phyloP scores from a whole-genome alignment of 2,113 vertebrate genomes.

The Peromyscus polionotus region DNA sequence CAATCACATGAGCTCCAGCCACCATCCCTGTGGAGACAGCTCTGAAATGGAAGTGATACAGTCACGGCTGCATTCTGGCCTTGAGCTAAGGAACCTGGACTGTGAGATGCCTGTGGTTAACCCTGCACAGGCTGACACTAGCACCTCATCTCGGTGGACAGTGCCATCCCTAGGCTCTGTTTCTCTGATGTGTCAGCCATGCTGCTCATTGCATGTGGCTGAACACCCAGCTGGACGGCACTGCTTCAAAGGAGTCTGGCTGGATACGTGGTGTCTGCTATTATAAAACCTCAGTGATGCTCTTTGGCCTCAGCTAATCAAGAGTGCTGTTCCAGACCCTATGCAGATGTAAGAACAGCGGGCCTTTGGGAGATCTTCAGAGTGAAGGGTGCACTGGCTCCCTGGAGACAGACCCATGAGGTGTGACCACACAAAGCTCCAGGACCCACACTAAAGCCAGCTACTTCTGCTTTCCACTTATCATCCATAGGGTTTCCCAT shows the following conservation, averaged over 20 bases:
- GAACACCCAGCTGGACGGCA: not conserved
- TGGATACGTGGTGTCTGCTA: not conserved
- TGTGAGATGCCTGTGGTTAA: rapidly evolving
- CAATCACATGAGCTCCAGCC: rapidly evolving
- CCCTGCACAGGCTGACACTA: no score
- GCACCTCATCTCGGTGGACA: not conserved
- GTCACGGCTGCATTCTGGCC: rapidly evolving
- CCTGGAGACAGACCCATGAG: not conserved
- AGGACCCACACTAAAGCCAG: not conserved
- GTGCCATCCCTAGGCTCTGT: not conserved
- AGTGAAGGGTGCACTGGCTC: not conserved
- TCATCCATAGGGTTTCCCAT: not conserved
- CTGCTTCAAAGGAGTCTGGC: not conserved
- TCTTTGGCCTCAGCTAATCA: not conserved
- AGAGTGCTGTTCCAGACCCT: no score
- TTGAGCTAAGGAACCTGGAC: not conserved
- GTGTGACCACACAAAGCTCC: not conserved
- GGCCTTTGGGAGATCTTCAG: not conserved
- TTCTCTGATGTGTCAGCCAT: not conserved
- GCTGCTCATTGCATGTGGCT: rapidly evolving
- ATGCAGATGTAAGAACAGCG: not conserved
- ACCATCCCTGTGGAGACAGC: not conserved
- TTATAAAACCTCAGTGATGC: not conserved
- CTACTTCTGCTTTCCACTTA: not conserved
- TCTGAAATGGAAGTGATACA: not conserved